A percentile compares a stretch with the other conserved stretches of the same genome.
These are phyloP conservation scores for Patella pellucida DNA, from an alignment of 2,888 invertebrate genomes.

Conservation along the genomic window DNA sequence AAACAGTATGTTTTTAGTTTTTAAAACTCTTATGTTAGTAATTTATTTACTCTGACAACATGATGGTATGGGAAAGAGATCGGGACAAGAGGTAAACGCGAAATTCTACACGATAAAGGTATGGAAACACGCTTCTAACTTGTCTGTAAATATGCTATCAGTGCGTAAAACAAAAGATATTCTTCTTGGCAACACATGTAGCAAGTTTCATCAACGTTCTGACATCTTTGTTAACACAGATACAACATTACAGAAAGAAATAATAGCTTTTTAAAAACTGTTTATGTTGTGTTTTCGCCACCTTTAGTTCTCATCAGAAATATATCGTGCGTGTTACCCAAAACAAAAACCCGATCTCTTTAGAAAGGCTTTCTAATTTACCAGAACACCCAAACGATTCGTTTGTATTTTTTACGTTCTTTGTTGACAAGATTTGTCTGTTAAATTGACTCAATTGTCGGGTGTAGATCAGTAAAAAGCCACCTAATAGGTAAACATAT, in stretches of 20 bases:
- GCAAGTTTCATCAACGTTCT: not conserved
- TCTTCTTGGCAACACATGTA: not conserved
- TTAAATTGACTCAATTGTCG: conserved; percentile 9
- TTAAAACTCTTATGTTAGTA: too few relatives aligned
- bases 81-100: too few relatives aligned
- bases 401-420: conserved; percentile 10
- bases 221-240: conserved; percentile 6
- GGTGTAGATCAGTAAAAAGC: not conserved
- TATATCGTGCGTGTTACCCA: not conserved
- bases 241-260: not conserved
- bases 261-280: not conserved
- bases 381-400: conserved; percentile 6
- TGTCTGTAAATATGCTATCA: not conserved
- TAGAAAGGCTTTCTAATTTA: conserved; percentile 5
- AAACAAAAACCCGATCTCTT: conserved; percentile 2
- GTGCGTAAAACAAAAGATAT: conserved; percentile 2
- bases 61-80: too few relatives aligned
- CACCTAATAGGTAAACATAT: conserved; percentile 1
- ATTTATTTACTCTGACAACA: too few relatives aligned
- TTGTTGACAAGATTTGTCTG: conserved; percentile 7
- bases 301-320: not conserved
- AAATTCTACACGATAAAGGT: too few relatives aligned
- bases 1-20: too few relatives aligned
- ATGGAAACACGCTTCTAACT: not conserved
- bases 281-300: not conserved